Percentiles rank a stretch among this genome's conserved stretches.
phyloP scores from a whole-genome alignment of 2,888 invertebrate genomes.

The Cantharis rufa region DNA sequence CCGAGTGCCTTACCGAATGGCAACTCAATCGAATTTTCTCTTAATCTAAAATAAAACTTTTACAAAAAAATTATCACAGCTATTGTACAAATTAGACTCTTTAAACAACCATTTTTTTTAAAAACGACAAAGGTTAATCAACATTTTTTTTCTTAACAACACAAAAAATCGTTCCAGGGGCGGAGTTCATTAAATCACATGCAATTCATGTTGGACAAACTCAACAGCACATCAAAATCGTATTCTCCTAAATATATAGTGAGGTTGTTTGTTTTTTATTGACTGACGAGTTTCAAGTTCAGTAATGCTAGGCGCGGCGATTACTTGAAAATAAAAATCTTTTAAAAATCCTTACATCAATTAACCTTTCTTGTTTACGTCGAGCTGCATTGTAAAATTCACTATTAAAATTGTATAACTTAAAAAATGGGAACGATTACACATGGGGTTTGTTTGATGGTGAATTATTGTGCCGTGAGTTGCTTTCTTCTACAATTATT shows the following conservation, averaged over 20 bases:
- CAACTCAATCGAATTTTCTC: background rate
- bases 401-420: slow-evolving; percentile 10
- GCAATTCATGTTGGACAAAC: background rate
- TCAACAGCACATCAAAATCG: background rate
- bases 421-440: slow-evolving; percentile 20
- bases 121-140: background rate
- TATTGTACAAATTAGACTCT: slow-evolving; percentile 7
- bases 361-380: background rate
- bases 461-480: slow-evolving; percentile 7
- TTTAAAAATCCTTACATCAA: background rate
- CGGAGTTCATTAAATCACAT: background rate
- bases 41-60: background rate
- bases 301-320: background rate
- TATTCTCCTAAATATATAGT: background rate
- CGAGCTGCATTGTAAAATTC: background rate
- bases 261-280: background rate
- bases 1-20: background rate
- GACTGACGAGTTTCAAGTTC: background rate
- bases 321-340: background rate
- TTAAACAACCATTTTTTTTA: background rate
- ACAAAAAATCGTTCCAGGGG: background rate
- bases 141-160: background rate
- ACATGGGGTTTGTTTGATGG: slow-evolving; percentile 16
- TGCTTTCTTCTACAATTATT: background rate
- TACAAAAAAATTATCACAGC: slow-evolving; percentile 24